Conservation (phyloP, 2,113 vertebrate genomes). For the Odobenus rosmarus region DNA sequence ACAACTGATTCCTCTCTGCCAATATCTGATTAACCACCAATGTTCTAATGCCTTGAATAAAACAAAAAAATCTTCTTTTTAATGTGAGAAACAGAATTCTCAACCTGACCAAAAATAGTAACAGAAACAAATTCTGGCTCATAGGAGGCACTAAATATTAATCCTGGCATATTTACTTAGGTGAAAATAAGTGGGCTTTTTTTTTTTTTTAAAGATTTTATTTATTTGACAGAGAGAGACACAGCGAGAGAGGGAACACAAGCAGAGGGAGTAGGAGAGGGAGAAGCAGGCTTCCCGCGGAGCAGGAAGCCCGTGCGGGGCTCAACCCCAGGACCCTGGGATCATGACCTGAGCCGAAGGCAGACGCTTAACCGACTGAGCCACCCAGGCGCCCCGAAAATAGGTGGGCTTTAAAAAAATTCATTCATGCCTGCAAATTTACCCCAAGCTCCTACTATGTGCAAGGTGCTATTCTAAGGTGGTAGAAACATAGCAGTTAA, state of each 20-base stretch:
- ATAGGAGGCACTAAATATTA: slow-evolving; percentile 3
- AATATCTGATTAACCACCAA: neutral
- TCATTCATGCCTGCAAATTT: slow-evolving; percentile 31
- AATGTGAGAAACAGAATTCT: slow-evolving; percentile 30
- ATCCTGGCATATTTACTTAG: neutral
- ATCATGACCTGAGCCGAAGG: too few relatives aligned
- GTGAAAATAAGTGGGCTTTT: slow-evolving; percentile 30
- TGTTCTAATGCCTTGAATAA: neutral
- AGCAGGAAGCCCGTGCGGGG: too few relatives aligned
- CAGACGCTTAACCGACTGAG: too few relatives aligned
- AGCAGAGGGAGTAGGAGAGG: too few relatives aligned
- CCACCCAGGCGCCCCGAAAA: too few relatives aligned
- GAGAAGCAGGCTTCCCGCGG: too few relatives aligned
- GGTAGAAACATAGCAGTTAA: neutral
- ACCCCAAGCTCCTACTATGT: neutral
- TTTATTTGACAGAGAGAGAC: too few relatives aligned
- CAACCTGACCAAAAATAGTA: slow-evolving; percentile 12
- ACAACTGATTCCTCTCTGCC: neutral
- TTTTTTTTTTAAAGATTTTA: too few relatives aligned
- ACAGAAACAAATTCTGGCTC: neutral
- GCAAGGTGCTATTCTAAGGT: neutral
- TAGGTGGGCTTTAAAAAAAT: slow-evolving; percentile 40
- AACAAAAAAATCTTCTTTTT: neutral
- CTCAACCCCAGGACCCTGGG: too few relatives aligned
- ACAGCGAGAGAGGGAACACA: too few relatives aligned